Evolutionary conservation across 2,113 vertebrate genomes (phyloP).

Genomic region (Mormyrus lacerda): DNA sequence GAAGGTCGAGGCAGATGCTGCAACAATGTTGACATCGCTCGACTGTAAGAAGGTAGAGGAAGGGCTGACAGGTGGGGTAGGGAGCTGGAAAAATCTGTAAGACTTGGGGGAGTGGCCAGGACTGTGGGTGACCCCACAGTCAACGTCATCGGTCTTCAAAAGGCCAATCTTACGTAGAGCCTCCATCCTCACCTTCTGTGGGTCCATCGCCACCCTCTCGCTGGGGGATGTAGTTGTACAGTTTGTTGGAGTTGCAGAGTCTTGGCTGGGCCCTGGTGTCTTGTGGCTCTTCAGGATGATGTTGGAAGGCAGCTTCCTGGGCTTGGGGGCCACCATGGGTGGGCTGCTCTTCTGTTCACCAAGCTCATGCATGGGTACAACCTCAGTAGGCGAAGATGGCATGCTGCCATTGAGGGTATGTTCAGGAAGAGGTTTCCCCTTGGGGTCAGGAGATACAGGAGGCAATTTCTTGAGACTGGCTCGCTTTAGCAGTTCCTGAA

Average conservation of each 20-base stretch:
- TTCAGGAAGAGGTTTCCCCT: constrained; percentile 18
- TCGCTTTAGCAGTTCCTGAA: constrained; percentile 34
- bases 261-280: constrained; percentile 9
- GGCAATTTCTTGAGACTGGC: constrained; percentile 37
- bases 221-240: background rate
- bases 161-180: constrained; percentile 82
- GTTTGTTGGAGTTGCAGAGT: background rate
- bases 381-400: constrained; percentile 20
- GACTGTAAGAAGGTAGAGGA: constrained; percentile 2
- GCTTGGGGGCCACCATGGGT: constrained; percentile 72
- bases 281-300: constrained; percentile 76
- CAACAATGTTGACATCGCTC: background rate
- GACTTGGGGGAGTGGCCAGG: constrained; percentile 34
- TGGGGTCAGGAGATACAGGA: background rate
- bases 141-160: constrained; percentile 49
- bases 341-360: constrained; percentile 57
- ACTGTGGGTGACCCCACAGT: constrained; percentile 29
- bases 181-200: constrained; percentile 60
- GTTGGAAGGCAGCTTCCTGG: constrained; percentile 76
- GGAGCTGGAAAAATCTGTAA: constrained; percentile 33
- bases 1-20: background rate
- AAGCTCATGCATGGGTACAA: constrained; percentile 20
- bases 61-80: constrained; percentile 37
- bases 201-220: constrained; percentile 41
- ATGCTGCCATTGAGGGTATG: background rate